Evolutionary conservation across 1,140 invertebrate species (phyloP), one percentile per base, ranked within the genome.

Genomic region (Gryon sp.): DNA sequence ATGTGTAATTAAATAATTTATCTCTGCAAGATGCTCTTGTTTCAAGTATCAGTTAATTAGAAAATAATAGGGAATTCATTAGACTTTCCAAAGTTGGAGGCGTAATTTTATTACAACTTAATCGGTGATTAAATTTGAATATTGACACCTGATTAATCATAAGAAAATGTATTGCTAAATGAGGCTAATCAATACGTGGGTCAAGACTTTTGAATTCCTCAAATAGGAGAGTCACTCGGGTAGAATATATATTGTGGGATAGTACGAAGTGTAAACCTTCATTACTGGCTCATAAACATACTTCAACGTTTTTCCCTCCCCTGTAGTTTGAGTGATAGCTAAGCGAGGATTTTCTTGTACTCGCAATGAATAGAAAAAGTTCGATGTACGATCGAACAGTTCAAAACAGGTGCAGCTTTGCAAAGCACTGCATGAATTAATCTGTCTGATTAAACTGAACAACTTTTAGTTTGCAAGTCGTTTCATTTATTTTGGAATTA

Each of bases 191-290:
- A 45, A 55, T 72, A 22, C 68, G 38, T 62, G 57, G 68, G 68
- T 72, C 68, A 72, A 72, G 55, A 62, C 57, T 55, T 48, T 72
- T 32, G 40, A 57, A 72, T 72, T 72, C 55, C 36, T 69, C 52
- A 3, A 34, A 53, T 55, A 48, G 36, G 68, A 53, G 68, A 72
- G 48, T 55, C 55, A 12, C 32, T 63, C 8, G 11, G n/a, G n/a
- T n/a, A n/a, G n/a, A n/a, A n/a, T n/a, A n/a, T n/a, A n/a, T 62
- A 72, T 72, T 57, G 68, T 72, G 68, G 68, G 68, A 72, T 72
- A 72, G 40, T 28, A 30, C n/a, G n/a, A 18, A 45, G 28, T 11
- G 38, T 18, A 20, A 30, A 48, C 57, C 20, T 62, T 63, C 57
- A 48, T 41, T 48, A 12, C 24, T 2, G 46, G 36, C 16, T 11